Base-by-base conservation (phyloP, 1,140 invertebrate genomes). In the Pygmarrhopalites habei region DNA sequence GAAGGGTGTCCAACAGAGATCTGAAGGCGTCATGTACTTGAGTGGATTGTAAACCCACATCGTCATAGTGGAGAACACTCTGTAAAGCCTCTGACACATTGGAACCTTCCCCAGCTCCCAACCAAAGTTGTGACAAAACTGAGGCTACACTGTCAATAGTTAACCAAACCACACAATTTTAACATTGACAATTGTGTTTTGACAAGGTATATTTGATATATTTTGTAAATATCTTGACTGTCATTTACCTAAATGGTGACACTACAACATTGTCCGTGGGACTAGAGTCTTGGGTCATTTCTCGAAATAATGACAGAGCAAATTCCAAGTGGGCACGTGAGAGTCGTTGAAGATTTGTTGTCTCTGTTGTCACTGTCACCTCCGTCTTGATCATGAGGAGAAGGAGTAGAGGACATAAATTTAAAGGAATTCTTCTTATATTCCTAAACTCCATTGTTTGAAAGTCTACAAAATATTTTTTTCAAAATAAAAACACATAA, bases 291-390 rank as follows among this genome's bases (percentile, higher is more conserved):
- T 58, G 55, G 3, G 71, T 69, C 44, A 75, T 43, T 15, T 67
- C 41, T 1, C 68, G 56, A 60, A 74, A 75, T 1, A 75, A 60
- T 26, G 72, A 68, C 12, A 75, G 53, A 0, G 74, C 71, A 61
- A 75, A 75, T 49, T 73, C 71, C 28, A 75, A 72, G 51, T 75
- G 74, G 3, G 74, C 73, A 28, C 72, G 66, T 4, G 73, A 74
- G 12, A 74, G 65, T 25, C 71, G 65, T 60, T 74, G 73, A 1
- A 73, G 61, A 28, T 52, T 52, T 14, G 49, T 52, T 7, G 49
- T 52, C 28, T 52, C 49, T 28, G 49, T 52, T 52, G 49, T 52
- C 14, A 52, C 2, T 10, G 49, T 26, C 23, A 26, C 14, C 5
- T 4, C 2, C 5, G 49, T 29, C 28, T 35, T 5, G 15, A 35